These are phyloP conservation scores for Pelvicachromis taeniatus DNA, from an alignment of 2,113 vertebrate genomes.

Conservation along the genomic window DNA sequence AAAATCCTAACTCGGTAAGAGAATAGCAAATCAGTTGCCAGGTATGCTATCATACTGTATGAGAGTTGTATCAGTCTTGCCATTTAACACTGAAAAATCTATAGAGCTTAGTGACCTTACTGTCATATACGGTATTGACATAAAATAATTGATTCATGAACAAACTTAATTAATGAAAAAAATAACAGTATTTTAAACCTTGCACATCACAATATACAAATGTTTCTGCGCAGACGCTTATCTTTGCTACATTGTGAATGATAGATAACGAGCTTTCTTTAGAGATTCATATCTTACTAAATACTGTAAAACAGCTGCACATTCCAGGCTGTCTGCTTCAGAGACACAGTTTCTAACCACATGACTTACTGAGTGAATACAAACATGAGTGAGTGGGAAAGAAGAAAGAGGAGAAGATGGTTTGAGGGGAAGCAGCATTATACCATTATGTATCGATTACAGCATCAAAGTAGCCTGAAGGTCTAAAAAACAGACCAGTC, in stretches of 20 bases:
- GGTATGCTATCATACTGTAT: background rate
- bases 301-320: conserved; percentile 43
- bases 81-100: background rate
- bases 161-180: background rate
- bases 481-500: conserved; percentile 6
- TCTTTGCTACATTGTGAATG: background rate
- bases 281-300: background rate
- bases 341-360: conserved; percentile 23
- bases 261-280: background rate
- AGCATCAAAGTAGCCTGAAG: conserved; percentile 24
- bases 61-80: background rate
- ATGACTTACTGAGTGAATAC: conserved; percentile 16
- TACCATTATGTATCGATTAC: conserved; percentile 33
- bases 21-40: background rate
- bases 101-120: background rate
- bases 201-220: background rate
- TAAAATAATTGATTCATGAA: background rate
- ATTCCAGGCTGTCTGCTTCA: conserved; percentile 41
- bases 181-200: background rate
- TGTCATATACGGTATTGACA: background rate
- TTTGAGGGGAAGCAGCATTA: conserved; percentile 19
- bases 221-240: background rate
- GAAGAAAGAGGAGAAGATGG: conserved; percentile 28
- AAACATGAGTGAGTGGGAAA: conserved; percentile 4
- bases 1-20: background rate